Conservation (phyloP, 2,113 vertebrate species). For the Taurulus bubalis region DNA sequence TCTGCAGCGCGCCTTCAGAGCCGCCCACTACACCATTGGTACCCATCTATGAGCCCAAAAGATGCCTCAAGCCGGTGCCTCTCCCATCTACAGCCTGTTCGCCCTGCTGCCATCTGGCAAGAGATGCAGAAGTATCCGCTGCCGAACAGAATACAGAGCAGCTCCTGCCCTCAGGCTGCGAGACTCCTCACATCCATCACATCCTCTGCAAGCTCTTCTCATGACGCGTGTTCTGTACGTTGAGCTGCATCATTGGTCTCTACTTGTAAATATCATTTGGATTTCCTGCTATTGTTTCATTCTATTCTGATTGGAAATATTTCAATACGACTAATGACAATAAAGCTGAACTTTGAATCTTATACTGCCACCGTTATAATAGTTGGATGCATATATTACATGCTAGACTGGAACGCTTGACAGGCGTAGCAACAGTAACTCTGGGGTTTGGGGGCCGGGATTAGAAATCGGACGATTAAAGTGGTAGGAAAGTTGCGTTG, state of each 20-base stretch:
- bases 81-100: neutral
- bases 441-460: neutral
- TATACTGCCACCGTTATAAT: neutral
- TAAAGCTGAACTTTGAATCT: neutral
- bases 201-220: neutral
- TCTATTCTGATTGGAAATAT: neutral
- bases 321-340: neutral
- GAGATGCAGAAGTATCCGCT: neutral
- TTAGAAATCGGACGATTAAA: neutral
- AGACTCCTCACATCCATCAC: neutral
- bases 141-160: slow-evolving; percentile 5
- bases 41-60: neutral
- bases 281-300: neutral
- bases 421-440: neutral
- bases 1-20: neutral
- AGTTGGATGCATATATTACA: no score
- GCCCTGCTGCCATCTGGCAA: neutral
- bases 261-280: neutral
- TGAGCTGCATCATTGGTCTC: neutral
- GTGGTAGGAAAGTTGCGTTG: neutral
- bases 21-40: neutral
- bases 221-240: neutral
- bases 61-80: neutral
- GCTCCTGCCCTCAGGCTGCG: neutral
- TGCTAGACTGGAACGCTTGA: neutral